These are phyloP conservation scores for Siphamia tubifer DNA, from an alignment of 2,113 vertebrate species.

Conservation along the genomic window DNA sequence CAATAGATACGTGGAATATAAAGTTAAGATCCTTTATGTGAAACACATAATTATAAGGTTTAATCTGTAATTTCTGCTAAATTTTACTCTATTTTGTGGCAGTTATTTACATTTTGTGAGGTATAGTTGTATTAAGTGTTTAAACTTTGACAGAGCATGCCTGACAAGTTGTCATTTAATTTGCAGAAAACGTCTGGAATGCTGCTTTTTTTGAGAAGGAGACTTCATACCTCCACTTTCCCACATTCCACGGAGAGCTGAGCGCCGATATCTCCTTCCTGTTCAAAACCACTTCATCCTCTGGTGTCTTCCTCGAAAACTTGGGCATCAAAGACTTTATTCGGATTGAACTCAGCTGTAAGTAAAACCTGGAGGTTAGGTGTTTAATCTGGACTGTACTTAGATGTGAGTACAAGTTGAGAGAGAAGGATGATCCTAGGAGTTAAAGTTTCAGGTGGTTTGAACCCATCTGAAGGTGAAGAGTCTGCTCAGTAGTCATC, in stretches of 20 bases:
- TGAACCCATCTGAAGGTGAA: not conserved
- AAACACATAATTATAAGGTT: too few relatives aligned
- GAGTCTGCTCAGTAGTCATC: not conserved
- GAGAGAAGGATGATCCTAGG: not conserved
- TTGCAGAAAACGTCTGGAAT: slow-evolving; percentile 90
- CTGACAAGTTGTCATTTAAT: not conserved
- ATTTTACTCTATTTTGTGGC: too few relatives aligned
- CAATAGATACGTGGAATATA: too few relatives aligned
- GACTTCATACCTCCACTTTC: slow-evolving; percentile 93
- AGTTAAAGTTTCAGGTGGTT: not conserved
- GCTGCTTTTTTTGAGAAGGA: slow-evolving; percentile 92
- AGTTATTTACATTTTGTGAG: too few relatives aligned
- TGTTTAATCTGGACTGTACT: slow-evolving; percentile 7
- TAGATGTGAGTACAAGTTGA: not conserved
- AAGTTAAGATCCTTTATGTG: too few relatives aligned
- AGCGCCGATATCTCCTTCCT: slow-evolving; percentile 94
- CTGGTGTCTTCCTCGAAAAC: slow-evolving; percentile 95
- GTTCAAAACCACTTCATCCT: slow-evolving; percentile 92
- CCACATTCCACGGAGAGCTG: slow-evolving; percentile 92
- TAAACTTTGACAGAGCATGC: too few relatives aligned
- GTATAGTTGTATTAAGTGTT: too few relatives aligned
- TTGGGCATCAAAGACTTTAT: slow-evolving; percentile 96
- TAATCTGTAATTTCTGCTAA: too few relatives aligned
- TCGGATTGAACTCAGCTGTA: slow-evolving; percentile 90
- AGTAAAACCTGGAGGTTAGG: slow-evolving; percentile 69